Percentiles rank a stretch among this genome's conserved stretches.
Evolutionary conservation across 2,888 invertebrate species (phyloP).

Genomic region (Tachina fera): DNA sequence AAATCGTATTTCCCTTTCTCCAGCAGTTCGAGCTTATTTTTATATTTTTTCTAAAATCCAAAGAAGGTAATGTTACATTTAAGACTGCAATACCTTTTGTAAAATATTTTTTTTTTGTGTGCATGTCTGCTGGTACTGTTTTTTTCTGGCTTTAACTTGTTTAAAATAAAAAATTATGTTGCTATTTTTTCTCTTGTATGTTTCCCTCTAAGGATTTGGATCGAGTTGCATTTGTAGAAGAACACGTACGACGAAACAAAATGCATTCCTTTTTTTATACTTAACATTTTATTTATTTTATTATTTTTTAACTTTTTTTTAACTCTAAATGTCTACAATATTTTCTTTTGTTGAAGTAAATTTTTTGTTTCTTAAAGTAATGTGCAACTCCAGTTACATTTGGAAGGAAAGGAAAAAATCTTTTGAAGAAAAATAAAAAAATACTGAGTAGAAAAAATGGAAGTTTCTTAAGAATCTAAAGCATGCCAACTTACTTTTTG

Average conservation of each 20-base stretch:
- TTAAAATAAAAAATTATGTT: not conserved
- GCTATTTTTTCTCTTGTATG: not conserved
- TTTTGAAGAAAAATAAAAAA: constrained; percentile 6
- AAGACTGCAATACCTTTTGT: not conserved
- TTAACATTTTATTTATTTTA: constrained; percentile 1
- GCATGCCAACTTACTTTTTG: constrained; percentile 34
- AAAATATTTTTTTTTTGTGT: not conserved
- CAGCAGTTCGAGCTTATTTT: not conserved
- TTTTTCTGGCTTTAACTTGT: not conserved
- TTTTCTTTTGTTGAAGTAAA: constrained; percentile 46
- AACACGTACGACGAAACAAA: constrained; percentile 36
- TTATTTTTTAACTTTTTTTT: not conserved
- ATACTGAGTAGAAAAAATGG: constrained; percentile 9
- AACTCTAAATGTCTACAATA: constrained; percentile 47
- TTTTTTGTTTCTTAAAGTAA: constrained; percentile 31
- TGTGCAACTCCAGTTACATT: constrained; percentile 32
- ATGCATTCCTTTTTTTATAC: constrained; percentile 9
- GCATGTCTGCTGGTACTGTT: not conserved
- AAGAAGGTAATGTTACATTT: not conserved
- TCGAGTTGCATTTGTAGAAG: constrained; percentile 45
- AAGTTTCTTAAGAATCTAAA: constrained; percentile 50
- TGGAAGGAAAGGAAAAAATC: constrained; percentile 4
- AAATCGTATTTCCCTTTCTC: not conserved
- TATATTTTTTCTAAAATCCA: not conserved
- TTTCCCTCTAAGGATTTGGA: constrained; percentile 29